These are phyloP conservation scores for Nesoenas mayeri DNA, from an alignment of 2,113 vertebrate species.

Conservation along the genomic window DNA sequence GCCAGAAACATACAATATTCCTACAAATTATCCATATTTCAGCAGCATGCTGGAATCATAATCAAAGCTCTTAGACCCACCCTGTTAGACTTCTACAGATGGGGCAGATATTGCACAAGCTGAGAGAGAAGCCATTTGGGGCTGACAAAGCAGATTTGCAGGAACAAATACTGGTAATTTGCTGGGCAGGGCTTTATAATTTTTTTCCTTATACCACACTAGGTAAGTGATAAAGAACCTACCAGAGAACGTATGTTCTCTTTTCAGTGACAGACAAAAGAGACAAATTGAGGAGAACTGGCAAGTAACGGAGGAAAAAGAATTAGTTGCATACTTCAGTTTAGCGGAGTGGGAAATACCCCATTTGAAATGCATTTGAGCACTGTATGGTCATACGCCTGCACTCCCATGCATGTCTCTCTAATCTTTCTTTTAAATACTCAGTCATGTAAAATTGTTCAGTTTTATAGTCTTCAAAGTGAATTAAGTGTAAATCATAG, in stretches of 20 bases:
- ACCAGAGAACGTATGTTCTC: conserved; percentile 15
- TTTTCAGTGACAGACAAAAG: conserved; percentile 27
- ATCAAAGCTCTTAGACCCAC: not conserved
- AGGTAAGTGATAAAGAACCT: conserved; percentile 20
- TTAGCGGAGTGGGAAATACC: not conserved
- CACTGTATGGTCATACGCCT: not conserved
- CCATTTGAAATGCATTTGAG: not conserved
- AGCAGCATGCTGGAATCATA: not conserved
- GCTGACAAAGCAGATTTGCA: not conserved
- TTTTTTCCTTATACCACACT: not conserved
- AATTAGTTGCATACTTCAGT: not conserved
- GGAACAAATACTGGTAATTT: not conserved
- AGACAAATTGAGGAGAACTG: conserved; percentile 4
- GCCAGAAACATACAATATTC: not conserved
- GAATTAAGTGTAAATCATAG: conserved; percentile 2
- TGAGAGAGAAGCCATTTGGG: not conserved
- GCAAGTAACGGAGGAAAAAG: not conserved
- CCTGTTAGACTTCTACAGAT: not conserved
- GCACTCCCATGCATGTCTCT: not conserved
- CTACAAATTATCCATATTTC: not conserved
- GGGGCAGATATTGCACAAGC: not conserved
- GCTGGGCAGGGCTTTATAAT: not conserved
- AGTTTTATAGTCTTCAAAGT: conserved; percentile 12
- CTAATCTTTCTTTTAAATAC: not conserved
- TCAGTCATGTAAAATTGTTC: not conserved